Base-by-base conservation (phyloP, 2,797 vertebrate genomes). In the Lemur catta region DNA sequence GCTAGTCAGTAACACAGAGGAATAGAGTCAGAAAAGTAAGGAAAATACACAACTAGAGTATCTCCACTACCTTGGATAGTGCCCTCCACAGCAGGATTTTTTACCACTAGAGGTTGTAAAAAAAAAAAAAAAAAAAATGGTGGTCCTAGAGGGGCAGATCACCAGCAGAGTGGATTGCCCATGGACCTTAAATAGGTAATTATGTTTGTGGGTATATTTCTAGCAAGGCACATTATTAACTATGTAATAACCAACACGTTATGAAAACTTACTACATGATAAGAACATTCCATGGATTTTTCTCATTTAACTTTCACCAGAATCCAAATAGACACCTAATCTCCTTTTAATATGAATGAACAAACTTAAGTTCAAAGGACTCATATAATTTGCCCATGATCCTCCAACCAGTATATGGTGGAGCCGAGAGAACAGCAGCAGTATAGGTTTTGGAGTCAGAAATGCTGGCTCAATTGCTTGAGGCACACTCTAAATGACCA, bases 301-400 rank as follows among this genome's bases (percentile, higher is more conserved):
- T 75, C 81, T 90, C 55, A 96, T 71, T 91, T 96, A 82, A 72
- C 41, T 91, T 95, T 84, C 26, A 93, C 22, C 63, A 92, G 35
- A 95, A 93, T 91, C n/a, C 79, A 91, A 18, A 80, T 0, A 81
- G 22, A 81, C 13, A 74, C 43, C 76, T 59, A 79, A 69, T 71
- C 35, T 93, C 63, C 55, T 89, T 89, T 91, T 63, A 46, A n/a
- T 38, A 81, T 26, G 18, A 75, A 35, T 55, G 55, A 85, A 72
- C 33, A 46, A 94, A 43, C n/a, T 57, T 6, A 78, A 6, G 12
- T 74, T 78, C 79, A 94, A 46, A 89, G 38, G 33, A 81, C 50
- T 79, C n/a, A 63, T 5, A 12, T 46, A 88, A 89, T 30, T 86
- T 74, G 14, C 6, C 41, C 28, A 61, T 33, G 52, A 22, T 63